A percentile compares a stretch with the other conserved stretches of the same genome.
phyloP scores from a whole-genome alignment of 2,888 invertebrate species.

The Oxystoma pomonae region DNA sequence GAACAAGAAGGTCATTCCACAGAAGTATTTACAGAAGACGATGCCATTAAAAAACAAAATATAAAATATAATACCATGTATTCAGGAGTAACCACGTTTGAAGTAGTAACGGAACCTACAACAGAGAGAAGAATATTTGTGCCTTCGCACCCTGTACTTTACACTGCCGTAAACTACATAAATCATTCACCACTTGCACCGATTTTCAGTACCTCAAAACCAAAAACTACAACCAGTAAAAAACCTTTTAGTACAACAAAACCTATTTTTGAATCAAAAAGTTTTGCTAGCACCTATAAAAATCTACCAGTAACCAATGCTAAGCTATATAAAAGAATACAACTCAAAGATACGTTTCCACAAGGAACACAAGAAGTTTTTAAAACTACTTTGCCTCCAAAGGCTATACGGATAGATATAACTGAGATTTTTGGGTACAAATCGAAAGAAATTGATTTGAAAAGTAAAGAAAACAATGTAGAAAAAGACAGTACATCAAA shows the following conservation, averaged over 20 bases:
- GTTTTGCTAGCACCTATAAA: constrained; percentile 6
- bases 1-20: constrained; percentile 24
- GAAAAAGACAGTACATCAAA: constrained; percentile 7
- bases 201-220: constrained; percentile 29
- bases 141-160: constrained; percentile 40
- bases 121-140: constrained; percentile 45
- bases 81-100: constrained; percentile 33
- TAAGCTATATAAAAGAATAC: constrained; percentile 35
- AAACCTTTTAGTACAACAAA: not conserved
- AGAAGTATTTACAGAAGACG: constrained; percentile 28
- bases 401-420: constrained; percentile 39
- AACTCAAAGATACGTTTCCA: not conserved
- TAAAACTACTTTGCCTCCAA: constrained; percentile 24
- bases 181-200: constrained; percentile 28
- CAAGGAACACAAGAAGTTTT: not conserved
- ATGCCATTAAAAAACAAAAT: constrained; percentile 16
- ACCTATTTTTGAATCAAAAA: constrained; percentile 2
- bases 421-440: constrained; percentile 36
- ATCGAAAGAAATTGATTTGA: constrained; percentile 13
- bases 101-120: constrained; percentile 41
- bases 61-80: constrained; percentile 35
- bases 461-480: constrained; percentile 17
- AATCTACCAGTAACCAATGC: constrained; percentile 44
- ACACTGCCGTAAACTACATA: constrained; percentile 37
- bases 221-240: not conserved